These are phyloP conservation scores for Dendroctonus valens DNA, from an alignment of 1,140 invertebrate genomes.

Conservation along the genomic window DNA sequence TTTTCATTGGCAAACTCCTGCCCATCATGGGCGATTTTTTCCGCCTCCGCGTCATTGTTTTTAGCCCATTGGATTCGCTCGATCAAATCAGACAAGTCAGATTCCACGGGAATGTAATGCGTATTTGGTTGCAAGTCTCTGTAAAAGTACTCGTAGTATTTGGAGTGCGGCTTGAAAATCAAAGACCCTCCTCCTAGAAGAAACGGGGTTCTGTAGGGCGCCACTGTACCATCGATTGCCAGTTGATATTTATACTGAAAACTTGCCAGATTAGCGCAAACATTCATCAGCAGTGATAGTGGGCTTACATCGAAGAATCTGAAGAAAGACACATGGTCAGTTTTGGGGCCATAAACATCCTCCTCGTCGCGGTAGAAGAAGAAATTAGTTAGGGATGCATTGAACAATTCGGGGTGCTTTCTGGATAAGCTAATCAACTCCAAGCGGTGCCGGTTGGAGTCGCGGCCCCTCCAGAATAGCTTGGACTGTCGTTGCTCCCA, in stretches of 20 bases:
- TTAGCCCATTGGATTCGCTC: slow-evolving; percentile 80
- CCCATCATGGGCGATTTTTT: slow-evolving; percentile 69
- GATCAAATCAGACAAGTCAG: slow-evolving; percentile 77
- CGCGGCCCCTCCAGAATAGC: slow-evolving; percentile 90
- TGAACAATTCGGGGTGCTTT: slow-evolving; percentile 77
- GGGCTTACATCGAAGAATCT: slow-evolving; percentile 89
- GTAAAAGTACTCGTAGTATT: slow-evolving; percentile 96
- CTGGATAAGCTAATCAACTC: slow-evolving; percentile 78
- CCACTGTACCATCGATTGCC: slow-evolving; percentile 94
- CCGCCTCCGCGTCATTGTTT: slow-evolving; percentile 70
- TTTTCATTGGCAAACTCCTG: slow-evolving; percentile 73
- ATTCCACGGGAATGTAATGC: slow-evolving; percentile 84
- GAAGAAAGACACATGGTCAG: slow-evolving; percentile 86
- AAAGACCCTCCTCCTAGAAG: slow-evolving; percentile 82
- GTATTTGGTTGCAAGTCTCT: slow-evolving; percentile 66
- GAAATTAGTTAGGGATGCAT: slow-evolving; percentile 93
- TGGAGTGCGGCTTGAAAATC: slow-evolving; percentile 89
- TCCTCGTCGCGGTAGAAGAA: slow-evolving; percentile 92
- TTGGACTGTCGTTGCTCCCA: slow-evolving; percentile 77
- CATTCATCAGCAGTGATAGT: slow-evolving; percentile 29
- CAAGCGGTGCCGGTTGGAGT: slow-evolving; percentile 80
- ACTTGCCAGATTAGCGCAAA: slow-evolving; percentile 16
- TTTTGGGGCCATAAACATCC: slow-evolving; percentile 80
- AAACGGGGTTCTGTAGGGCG: slow-evolving; percentile 92
- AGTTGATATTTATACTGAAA: slow-evolving; percentile 94